phyloP scores from a whole-genome alignment of 2,113 vertebrate genomes.

The Solea solea region DNA sequence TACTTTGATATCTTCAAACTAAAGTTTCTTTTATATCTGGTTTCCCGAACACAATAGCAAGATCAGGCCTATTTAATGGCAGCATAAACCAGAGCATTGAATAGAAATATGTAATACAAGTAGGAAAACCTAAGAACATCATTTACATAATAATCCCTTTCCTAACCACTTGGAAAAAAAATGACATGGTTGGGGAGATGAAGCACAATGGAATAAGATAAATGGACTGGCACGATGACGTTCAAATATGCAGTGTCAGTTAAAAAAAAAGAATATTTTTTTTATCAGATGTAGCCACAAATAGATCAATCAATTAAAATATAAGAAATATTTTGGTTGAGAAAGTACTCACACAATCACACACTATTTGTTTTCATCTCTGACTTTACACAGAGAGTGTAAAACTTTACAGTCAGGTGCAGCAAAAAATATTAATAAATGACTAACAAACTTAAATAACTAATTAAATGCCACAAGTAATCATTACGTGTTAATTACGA shows the following conservation, averaged over 20 bases:
- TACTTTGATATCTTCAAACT: slow-evolving; percentile 34
- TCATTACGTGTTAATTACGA: too few relatives aligned
- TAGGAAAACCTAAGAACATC: slow-evolving; percentile 7
- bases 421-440: too few relatives aligned
- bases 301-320: background rate
- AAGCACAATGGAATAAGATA: background rate
- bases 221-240: background rate
- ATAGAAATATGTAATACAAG: background rate
- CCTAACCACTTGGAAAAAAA: background rate
- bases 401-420: too few relatives aligned
- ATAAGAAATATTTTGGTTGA: too few relatives aligned
- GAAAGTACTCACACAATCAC: slow-evolving; percentile 2
- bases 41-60: slow-evolving; percentile 16
- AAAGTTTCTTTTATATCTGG: slow-evolving; percentile 17
- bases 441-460: too few relatives aligned
- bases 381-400: too few relatives aligned
- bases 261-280: background rate
- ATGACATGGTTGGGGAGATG: background rate
- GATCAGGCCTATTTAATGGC: slow-evolving; percentile 2
- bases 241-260: background rate
- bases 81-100: background rate
- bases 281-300: background rate
- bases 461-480: too few relatives aligned
- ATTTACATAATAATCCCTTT: background rate
- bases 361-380: too few relatives aligned